A percentile compares a stretch with the other conserved stretches of the same genome.
Evolutionary conservation across 2,888 invertebrate genomes (phyloP).

Genomic region (Caenorhabditis becei): DNA sequence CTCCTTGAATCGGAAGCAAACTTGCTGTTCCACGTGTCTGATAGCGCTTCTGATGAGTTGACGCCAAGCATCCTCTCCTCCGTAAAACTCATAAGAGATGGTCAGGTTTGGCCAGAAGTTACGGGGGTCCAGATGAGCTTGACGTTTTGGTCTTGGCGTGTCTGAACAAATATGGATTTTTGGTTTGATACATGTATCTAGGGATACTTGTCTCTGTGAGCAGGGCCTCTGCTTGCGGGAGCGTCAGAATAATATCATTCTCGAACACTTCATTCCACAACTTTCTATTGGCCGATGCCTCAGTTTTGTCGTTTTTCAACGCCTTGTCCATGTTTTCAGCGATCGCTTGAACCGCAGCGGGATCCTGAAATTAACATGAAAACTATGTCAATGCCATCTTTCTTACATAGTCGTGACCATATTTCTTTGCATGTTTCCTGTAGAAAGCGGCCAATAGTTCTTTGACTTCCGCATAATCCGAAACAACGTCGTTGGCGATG

Average conservation of each 20-base stretch:
- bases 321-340: constrained; percentile 58
- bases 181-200: background rate
- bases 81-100: constrained; percentile 74
- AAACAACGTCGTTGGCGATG: constrained; percentile 72
- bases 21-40: constrained; percentile 75
- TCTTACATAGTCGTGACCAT: constrained; percentile 74
- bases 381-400: background rate
- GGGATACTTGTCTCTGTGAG: constrained; percentile 69
- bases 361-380: constrained; percentile 53
- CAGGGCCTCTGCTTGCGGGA: constrained; percentile 76
- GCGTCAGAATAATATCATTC: constrained; percentile 78
- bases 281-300: constrained; percentile 75
- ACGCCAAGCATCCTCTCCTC: constrained; percentile 72
- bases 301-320: constrained; percentile 75
- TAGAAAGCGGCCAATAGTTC: constrained; percentile 72
- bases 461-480: constrained; percentile 73
- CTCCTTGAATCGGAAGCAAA: constrained; percentile 77
- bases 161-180: too few relatives aligned
- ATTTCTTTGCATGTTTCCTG: constrained; percentile 69
- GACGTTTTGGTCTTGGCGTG: constrained; percentile 66
- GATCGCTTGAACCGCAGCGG: constrained; percentile 49
- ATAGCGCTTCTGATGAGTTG: constrained; percentile 72
- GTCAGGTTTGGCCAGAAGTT: constrained; percentile 74
- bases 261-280: constrained; percentile 77
- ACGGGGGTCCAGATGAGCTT: constrained; percentile 71